A percentile compares a stretch with the other conserved stretches of the same genome.
Conservation (phyloP, 30 jellyfish, hydroid and myxozoan species). For the Cassiopea andromeda region DNA sequence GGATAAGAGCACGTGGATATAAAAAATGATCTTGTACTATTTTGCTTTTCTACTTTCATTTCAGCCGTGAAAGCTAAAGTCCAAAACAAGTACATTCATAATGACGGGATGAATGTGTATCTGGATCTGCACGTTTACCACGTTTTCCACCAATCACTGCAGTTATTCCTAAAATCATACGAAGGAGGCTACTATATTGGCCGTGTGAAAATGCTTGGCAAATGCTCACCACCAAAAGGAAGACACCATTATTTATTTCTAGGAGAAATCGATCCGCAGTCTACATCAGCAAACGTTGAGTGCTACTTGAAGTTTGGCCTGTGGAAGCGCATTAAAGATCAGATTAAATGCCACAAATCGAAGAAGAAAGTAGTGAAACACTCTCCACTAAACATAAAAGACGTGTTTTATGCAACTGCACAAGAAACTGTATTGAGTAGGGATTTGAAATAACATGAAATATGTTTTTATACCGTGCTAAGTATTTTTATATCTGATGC, state of each 20-base stretch:
- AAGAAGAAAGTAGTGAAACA: not conserved
- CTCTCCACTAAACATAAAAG: constrained; percentile 20
- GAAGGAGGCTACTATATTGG: constrained; percentile 45
- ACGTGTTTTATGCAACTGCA: constrained; percentile 11
- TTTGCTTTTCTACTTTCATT: not conserved
- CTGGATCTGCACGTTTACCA: constrained; percentile 53
- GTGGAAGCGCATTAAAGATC: constrained; percentile 26
- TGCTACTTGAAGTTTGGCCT: constrained; percentile 40
- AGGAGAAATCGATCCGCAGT: not conserved
- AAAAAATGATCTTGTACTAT: too few relatives aligned
- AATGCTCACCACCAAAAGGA: constrained; percentile 56
- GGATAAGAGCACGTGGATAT: too few relatives aligned
- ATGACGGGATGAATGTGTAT: constrained; percentile 27
- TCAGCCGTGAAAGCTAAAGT: constrained; percentile 52
- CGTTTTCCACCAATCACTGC: constrained; percentile 6
- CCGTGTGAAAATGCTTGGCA: constrained; percentile 37
- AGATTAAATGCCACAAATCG: constrained; percentile 10
- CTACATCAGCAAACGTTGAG: constrained; percentile 6
- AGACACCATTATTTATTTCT: constrained; percentile 31
- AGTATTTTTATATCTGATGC: too few relatives aligned
- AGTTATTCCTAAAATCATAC: not conserved
- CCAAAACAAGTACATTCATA: constrained; percentile 40
- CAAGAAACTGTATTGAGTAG: not conserved
- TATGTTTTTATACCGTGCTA: too few relatives aligned
- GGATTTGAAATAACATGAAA: not conserved